Evolutionary conservation across 2,797 vertebrate genomes (phyloP).

Genomic region (Mareca penelope): DNA sequence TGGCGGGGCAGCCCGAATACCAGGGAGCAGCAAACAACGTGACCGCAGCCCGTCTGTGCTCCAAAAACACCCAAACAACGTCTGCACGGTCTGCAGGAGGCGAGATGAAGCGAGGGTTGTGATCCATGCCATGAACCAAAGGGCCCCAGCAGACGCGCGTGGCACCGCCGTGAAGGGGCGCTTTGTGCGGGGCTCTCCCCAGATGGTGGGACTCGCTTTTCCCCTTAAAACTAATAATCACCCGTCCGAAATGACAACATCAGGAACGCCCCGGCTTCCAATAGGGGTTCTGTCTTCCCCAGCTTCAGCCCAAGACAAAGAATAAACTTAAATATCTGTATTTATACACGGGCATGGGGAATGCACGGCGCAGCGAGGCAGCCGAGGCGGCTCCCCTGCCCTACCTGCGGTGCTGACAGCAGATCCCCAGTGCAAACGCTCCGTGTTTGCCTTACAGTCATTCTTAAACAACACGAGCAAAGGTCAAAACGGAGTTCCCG

Average conservation of each 20-base stretch:
- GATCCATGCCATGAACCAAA: neutral
- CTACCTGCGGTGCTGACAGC: neutral
- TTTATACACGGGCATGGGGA: accelerated
- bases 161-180: neutral
- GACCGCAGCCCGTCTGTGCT: neutral
- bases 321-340: neutral
- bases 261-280: neutral
- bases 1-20: neutral
- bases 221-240: neutral
- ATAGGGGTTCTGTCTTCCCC: neutral
- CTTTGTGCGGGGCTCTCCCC: neutral
- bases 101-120: neutral
- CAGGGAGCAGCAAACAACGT: neutral
- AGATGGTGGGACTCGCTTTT: accelerated
- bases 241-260: accelerated
- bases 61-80: accelerated
- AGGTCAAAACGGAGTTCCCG: constrained; percentile 11
- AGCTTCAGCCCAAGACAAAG: neutral
- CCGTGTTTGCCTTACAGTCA: neutral
- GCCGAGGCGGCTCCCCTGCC: neutral
- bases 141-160: accelerated
- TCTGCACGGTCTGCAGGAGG: neutral
- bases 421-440: neutral
- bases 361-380: neutral
- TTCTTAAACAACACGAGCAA: neutral